These are phyloP conservation scores for Philypnodon macrostomus DNA, from an alignment of 2,797 vertebrate genomes.

Conservation along the genomic window DNA sequence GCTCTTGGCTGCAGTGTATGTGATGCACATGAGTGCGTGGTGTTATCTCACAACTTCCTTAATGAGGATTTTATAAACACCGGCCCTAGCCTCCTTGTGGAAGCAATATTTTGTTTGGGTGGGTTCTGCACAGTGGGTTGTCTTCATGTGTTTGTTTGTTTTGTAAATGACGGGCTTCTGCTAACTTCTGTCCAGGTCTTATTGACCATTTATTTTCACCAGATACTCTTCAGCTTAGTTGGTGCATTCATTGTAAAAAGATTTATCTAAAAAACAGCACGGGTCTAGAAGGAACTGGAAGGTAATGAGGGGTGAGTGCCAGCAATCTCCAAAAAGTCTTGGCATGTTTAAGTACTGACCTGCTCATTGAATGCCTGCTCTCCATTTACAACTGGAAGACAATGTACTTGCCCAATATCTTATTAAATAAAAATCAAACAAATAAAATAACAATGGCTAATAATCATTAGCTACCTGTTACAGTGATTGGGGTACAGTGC, in stretches of 20 bases:
- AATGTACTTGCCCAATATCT: too few species aligned
- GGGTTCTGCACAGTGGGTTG: constrained; percentile 72
- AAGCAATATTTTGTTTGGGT: constrained; percentile 79
- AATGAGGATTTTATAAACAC: constrained; percentile 99
- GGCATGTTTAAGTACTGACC: constrained; percentile 6
- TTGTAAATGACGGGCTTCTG: constrained; percentile 69
- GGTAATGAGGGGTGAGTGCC: constrained; percentile 71
- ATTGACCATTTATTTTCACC: constrained; percentile 70
- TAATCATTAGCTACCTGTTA: too few species aligned
- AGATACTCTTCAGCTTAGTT: constrained; percentile 47
- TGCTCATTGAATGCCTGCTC: background rate
- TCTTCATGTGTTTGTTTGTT: constrained; percentile 78
- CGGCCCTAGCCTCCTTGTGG: constrained; percentile 83
- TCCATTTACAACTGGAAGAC: too few species aligned
- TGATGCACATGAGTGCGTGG: constrained; percentile 62
- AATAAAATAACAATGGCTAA: too few species aligned
- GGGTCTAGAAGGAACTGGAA: constrained; percentile 63
- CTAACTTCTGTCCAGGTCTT: constrained; percentile 51
- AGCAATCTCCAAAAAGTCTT: constrained; percentile 15
- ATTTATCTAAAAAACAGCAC: constrained; percentile 40
- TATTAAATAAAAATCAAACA: too few species aligned
- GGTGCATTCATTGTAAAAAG: constrained; percentile 49
- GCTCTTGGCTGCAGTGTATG: constrained; percentile 63
- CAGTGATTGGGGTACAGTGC: too few species aligned
- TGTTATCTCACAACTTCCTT: constrained; percentile 93